A percentile compares a stretch with the other conserved stretches of the same genome.
These are phyloP conservation scores for Neelides folsomi DNA, from an alignment of 2,888 invertebrate genomes.

Conservation along the genomic window DNA sequence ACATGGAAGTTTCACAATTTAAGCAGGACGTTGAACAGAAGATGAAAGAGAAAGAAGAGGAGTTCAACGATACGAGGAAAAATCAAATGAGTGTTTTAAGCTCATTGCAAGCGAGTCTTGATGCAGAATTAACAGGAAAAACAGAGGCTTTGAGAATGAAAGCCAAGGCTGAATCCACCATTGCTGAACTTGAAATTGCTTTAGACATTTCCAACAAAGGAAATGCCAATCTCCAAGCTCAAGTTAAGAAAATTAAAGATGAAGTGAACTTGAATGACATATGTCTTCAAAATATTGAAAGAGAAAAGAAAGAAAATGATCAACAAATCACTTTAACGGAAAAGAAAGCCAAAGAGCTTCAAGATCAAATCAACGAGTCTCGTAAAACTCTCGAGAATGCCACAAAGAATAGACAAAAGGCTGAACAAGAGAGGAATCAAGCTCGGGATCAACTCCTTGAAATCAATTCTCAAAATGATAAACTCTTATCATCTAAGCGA, in stretches of 20 bases:
- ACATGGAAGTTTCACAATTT: constrained; percentile 95
- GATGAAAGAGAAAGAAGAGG: constrained; percentile 99
- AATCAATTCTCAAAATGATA: constrained; percentile 81
- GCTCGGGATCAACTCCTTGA: constrained; percentile 98
- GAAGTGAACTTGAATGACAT: constrained; percentile 93
- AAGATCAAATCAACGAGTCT: constrained; percentile 96
- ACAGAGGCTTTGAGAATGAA: constrained; percentile 99
- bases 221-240: constrained; percentile 97
- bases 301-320: constrained; percentile 91
- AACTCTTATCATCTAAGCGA: constrained; percentile 94
- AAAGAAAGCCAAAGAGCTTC: constrained; percentile 90
- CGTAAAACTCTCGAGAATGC: constrained; percentile 94
- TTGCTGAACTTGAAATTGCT: constrained; percentile 98
- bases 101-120: constrained; percentile 98
- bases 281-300: constrained; percentile 94
- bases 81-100: constrained; percentile 99
- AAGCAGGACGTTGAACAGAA: constrained; percentile 99
- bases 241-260: constrained; percentile 96
- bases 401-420: constrained; percentile 93
- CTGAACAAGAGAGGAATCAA: constrained; percentile 93
- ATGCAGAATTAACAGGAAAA: constrained; percentile 99
- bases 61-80: constrained; percentile 99
- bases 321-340: constrained; percentile 96
- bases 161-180: constrained; percentile 99
- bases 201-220: constrained; percentile 96